phyloP scores from a whole-genome alignment of 2,113 vertebrate genomes.

The Monopterus albus region DNA sequence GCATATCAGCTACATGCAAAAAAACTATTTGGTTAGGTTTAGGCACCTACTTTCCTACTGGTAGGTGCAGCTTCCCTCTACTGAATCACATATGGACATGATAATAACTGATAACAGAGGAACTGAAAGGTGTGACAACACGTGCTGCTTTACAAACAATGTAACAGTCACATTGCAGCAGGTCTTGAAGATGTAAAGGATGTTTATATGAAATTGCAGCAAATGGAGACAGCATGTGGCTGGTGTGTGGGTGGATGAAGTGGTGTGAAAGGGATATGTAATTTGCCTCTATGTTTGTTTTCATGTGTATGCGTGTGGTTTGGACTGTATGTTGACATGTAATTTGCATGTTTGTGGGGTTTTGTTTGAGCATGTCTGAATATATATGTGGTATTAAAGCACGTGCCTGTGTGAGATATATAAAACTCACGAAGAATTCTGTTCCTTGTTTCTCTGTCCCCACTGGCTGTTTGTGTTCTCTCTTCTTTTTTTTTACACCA shows the following conservation, averaged over 20 bases:
- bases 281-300: neutral
- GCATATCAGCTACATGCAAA: no score
- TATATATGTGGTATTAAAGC: slow-evolving; percentile 2
- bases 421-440: slow-evolving; percentile 22
- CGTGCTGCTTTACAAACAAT: slow-evolving; percentile 18
- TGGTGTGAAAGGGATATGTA: neutral
- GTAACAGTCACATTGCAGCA: neutral
- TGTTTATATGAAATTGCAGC: slow-evolving; percentile 19
- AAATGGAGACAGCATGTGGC: slow-evolving; percentile 24
- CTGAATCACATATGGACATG: no score
- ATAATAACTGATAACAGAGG: no score
- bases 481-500: slow-evolving; percentile 12
- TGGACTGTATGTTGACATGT: neutral
- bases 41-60: no score
- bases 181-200: slow-evolving; percentile 1
- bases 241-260: neutral
- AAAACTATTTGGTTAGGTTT: no score
- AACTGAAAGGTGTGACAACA: no score
- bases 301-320: neutral
- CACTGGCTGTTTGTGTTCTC: slow-evolving; percentile 57
- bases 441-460: slow-evolving; percentile 32
- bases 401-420: neutral
- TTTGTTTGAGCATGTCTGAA: slow-evolving; percentile 6
- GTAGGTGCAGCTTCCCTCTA: no score
- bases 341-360: slow-evolving; percentile 33